Evolutionary conservation across 2,797 vertebrate genomes (phyloP).

Genomic region (Hozukius guyotensis): DNA sequence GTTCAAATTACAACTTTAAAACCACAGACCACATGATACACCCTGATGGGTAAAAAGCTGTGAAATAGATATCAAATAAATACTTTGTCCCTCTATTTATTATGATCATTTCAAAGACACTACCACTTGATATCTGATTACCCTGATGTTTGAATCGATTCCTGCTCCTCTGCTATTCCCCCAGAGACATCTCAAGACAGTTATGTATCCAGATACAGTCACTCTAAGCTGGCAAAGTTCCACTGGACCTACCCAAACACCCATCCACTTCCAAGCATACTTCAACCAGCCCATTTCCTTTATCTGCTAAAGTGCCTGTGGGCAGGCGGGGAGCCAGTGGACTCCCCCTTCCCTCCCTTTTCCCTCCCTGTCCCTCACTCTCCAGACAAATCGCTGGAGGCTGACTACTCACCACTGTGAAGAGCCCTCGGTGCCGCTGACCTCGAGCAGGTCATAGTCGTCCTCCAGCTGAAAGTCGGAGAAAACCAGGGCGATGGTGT

Average conservation of each 20-base stretch:
- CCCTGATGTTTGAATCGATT: neutral
- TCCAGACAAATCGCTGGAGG: neutral
- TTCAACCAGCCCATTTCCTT: conserved; percentile 16
- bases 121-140: neutral
- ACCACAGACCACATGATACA: conserved; percentile 25
- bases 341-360: neutral
- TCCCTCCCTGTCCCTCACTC: neutral
- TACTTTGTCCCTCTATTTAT: neutral
- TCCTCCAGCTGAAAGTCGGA: conserved; percentile 98
- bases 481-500: conserved; percentile 98
- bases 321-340: conserved; percentile 9
- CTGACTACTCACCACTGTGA: conserved; percentile 92
- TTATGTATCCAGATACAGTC: neutral
- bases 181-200: neutral
- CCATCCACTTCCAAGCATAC: neutral
- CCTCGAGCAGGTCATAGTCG: conserved; percentile 95
- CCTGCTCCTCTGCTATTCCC: neutral
- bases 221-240: neutral
- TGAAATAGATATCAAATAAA: conserved; percentile 2
- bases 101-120: conserved; percentile 7
- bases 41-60: neutral
- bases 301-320: conserved; percentile 4
- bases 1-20: conserved; percentile 54
- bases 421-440: conserved; percentile 95
- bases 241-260: neutral